phyloP scores from a whole-genome alignment of 2,113 vertebrate genomes.

The Pontoporia blainvillei region DNA sequence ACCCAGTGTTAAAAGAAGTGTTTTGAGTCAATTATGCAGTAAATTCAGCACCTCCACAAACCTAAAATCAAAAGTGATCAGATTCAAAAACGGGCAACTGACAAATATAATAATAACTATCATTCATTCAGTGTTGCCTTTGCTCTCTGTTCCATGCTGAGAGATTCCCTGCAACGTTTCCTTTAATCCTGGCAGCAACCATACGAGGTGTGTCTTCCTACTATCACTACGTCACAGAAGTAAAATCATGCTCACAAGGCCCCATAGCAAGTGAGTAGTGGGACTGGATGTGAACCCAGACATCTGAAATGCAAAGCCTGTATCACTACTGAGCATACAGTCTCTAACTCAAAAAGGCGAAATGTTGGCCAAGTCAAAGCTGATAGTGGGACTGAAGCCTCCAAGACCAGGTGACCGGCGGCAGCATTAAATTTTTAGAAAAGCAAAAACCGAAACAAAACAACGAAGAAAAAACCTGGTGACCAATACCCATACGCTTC shows the following conservation, averaged over 20 bases:
- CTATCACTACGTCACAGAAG: background rate
- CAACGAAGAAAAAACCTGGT: background rate
- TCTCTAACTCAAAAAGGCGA: background rate
- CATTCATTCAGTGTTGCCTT: background rate
- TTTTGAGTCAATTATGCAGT: constrained; percentile 63
- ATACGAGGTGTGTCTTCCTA: background rate
- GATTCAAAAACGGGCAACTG: constrained; percentile 40
- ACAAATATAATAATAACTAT: background rate
- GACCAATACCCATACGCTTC: background rate
- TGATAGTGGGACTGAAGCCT: background rate
- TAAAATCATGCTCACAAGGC: background rate
- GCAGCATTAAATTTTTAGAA: background rate
- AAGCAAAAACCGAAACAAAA: background rate
- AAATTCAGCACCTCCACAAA: constrained; percentile 39
- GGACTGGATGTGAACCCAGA: background rate
- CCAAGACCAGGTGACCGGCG: background rate
- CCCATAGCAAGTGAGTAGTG: background rate
- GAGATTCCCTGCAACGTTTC: background rate
- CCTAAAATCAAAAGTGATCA: constrained; percentile 58
- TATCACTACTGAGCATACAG: background rate
- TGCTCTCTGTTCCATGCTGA: background rate
- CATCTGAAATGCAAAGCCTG: background rate
- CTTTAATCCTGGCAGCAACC: background rate
- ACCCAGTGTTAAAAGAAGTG: constrained; percentile 52
- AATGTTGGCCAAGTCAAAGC: background rate